Evolutionary conservation across 92 coral and sea anemone genomes (phyloP).

Genomic region (Parazoanthus swiftii): DNA sequence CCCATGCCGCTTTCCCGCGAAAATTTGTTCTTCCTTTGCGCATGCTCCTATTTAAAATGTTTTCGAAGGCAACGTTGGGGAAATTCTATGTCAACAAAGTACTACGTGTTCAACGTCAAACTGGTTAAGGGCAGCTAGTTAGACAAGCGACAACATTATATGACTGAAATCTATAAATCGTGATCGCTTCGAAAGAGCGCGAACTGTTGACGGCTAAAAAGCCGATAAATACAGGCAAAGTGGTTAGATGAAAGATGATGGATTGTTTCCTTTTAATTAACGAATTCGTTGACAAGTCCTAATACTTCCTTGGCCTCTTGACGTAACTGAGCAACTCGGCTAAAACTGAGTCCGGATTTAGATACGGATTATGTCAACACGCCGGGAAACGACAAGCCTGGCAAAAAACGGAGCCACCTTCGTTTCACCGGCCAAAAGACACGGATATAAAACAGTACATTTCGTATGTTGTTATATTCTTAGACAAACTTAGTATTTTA

Average conservation of each 20-base stretch:
- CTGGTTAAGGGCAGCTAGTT: no score
- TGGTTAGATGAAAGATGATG: slow-evolving; percentile 19
- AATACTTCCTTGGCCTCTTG: slow-evolving; percentile 34
- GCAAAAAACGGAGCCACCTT: not conserved
- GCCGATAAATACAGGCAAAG: slow-evolving; percentile 14
- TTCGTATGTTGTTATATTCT: not conserved
- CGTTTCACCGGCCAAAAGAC: not conserved
- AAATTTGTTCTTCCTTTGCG: slow-evolving; percentile 13
- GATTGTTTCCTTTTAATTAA: slow-evolving; percentile 26
- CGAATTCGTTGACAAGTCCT: slow-evolving; percentile 14
- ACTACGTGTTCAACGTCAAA: not conserved
- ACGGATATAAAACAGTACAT: not conserved
- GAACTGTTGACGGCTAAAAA: not conserved
- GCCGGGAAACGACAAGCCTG: not conserved
- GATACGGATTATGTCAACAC: slow-evolving; percentile 3
- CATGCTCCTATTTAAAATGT: not conserved
- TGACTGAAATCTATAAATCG: not conserved
- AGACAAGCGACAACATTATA: no score
- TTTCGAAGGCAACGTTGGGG: not conserved
- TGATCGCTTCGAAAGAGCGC: not conserved
- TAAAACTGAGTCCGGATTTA: not conserved
- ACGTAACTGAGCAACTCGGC: slow-evolving; percentile 27
- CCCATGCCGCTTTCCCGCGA: slow-evolving; percentile 36
- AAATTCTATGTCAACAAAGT: not conserved
- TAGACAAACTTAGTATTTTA: not conserved